Base-by-base conservation (phyloP, 2,797 vertebrate genomes). In the Ctenopoma multispine region DNA sequence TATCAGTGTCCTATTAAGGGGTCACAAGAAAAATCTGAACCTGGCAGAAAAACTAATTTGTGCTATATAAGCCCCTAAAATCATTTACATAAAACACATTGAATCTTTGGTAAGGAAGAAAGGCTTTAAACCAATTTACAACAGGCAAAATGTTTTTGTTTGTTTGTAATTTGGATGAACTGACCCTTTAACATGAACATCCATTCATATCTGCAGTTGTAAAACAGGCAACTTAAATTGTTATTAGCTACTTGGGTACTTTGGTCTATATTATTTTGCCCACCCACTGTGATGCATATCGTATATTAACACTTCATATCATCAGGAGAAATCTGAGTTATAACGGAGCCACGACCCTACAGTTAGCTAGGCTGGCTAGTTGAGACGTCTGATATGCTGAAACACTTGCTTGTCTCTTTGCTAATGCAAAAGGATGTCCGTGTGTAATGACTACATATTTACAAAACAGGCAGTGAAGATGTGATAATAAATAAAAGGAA, bases 401-500 rank as follows among this genome's bases (percentile, higher is more conserved):
- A 63, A 53, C 65, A 72, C 31, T 44, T 63, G 43, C 31, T 20
- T 55, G 54, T 67, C 40, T 64, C 21, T 69, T 21, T 62, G 29
- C 50, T 78, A 34, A 76, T 79, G 64, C 59, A 69, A 60, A 1
- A 63, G 18, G 41, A 48, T 54, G 47, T 49, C 23, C 24, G 3
- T 66, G 41, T 71, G 51, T 23, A 5, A 46, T 59, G 48, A 62
- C 50, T 51, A 60, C 23, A 17, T 81, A 87, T 85, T 79, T 84
- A 87, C 72, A 86, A 48, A 54, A 70, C 6, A 23, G 29, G 31
- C 27, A 36, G 43, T 44, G 34, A 47, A 24, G 56, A 64, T 60
- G 17, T 38, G 43, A 55, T n/a, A 53, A 80, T 76, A 85, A 86
- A 87, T 84, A 77, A 80, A 78, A 44, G 46, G 68, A 48, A 73